Conservation (phyloP, 2,113 vertebrate species). For the Cynocephalus volans region DNA sequence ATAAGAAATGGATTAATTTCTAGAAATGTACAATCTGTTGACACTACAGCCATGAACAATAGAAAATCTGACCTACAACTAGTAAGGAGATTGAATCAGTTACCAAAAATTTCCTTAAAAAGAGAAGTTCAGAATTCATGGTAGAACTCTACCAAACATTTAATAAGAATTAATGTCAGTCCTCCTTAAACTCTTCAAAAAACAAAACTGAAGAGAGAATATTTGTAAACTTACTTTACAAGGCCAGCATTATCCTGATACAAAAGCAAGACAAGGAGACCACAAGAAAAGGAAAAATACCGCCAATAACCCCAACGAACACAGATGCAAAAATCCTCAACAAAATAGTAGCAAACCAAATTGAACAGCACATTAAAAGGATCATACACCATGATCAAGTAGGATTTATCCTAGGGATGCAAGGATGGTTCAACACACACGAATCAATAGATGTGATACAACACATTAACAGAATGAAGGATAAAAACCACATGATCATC, state of each 20-base stretch:
- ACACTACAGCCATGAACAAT: neutral
- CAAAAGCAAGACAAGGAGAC: neutral
- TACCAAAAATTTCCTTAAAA: neutral
- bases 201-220: neutral
- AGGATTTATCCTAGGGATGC: neutral
- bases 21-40: neutral
- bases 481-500: neutral
- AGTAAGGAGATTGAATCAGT: neutral
- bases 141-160: neutral
- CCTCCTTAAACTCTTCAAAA: neutral
- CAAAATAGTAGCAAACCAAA: neutral
- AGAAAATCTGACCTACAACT: neutral
- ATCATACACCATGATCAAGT: neutral
- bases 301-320: neutral
- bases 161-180: neutral
- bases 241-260: neutral
- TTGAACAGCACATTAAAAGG: neutral
- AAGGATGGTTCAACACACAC: neutral
- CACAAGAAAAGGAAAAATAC: neutral
- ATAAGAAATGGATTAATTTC: neutral
- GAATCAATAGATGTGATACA: neutral
- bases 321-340: neutral
- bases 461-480: neutral
- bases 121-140: neutral
- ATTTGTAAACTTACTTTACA: neutral